Base-by-base conservation (phyloP, 2,797 vertebrate species). In the Crypturellus tataupa region DNA sequence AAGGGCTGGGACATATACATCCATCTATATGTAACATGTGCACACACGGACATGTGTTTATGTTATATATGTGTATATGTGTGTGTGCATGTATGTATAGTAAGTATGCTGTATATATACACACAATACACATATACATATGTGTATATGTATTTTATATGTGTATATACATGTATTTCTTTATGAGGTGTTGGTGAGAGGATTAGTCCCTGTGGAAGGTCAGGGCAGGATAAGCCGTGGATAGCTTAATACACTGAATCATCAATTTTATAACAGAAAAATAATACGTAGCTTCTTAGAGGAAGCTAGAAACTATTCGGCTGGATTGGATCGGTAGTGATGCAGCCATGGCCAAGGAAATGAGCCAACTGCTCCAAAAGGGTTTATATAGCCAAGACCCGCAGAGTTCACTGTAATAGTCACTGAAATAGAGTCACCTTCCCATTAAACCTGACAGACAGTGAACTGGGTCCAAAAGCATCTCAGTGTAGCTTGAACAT, bases 301-400 rank as follows among this genome's bases (percentile, higher is more conserved):
- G 19, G 23, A 40, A 31, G 40, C 25, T 35, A 29, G 10, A 18
- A 46, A 15, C 73, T 15, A 12, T 29, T 51, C 21, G 10, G 24
- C 12, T 39, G 18, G 27, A 24, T 6, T 18, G 40, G 40, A 13
- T 33, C 56, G 27, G 14, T 44, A 16, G 4, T 8, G 40, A 10
- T 42, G 5, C 42, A n/a, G 2, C 24, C 3, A 1, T 19, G 10
- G 15, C 1, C 2, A 44, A 33, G 37, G 7, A 53, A 31, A 46
- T 0, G 19, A 53, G 4, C 10, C 17, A 2, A 2, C 15, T 15
- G 10, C 11, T 12, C 18, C 24, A 9, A 2, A 9, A 1, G 31
- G 53, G 53, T 44, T 58, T 58, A 25, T n/a, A 56, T 42, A 56
- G 39, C 29, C 31, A 23, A 18, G 18, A 20, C 7, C 12, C 1